These are phyloP conservation scores for Aphaenogaster ashmeadi DNA, from an alignment of 1,140 invertebrate species.

Conservation along the genomic window DNA sequence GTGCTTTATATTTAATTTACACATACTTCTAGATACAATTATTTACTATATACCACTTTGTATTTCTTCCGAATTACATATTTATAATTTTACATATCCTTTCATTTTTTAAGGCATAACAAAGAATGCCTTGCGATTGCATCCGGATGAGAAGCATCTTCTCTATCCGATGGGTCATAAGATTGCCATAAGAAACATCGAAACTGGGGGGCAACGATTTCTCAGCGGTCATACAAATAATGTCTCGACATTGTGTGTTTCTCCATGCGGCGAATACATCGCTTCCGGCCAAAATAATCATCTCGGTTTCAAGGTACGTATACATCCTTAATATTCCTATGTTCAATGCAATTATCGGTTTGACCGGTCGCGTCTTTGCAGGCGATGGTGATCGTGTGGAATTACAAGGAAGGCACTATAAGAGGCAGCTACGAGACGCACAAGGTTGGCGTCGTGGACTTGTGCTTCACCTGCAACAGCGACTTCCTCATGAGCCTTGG, in stretches of 20 bases:
- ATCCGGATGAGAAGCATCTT: constrained; percentile 92
- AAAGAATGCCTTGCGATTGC: constrained; percentile 91
- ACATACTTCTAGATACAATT: constrained; percentile 6
- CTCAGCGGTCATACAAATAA: constrained; percentile 94
- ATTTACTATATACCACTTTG: not conserved
- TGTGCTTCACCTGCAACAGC: constrained; percentile 94
- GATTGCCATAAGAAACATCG: constrained; percentile 92
- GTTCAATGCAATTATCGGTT: constrained; percentile 5
- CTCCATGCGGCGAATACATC: constrained; percentile 92
- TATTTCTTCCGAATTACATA: not conserved
- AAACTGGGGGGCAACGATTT: constrained; percentile 91
- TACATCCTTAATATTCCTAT: not conserved
- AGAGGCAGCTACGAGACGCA: constrained; percentile 93
- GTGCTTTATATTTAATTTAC: not conserved
- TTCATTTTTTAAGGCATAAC: constrained; percentile 88
- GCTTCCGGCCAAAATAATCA: constrained; percentile 96
- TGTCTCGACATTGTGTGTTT: constrained; percentile 94
- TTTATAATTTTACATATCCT: not conserved
- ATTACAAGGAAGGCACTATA: constrained; percentile 90
- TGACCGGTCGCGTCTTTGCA: constrained; percentile 78
- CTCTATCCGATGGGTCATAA: constrained; percentile 95
- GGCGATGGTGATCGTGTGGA: constrained; percentile 95
- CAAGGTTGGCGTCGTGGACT: constrained; percentile 94
- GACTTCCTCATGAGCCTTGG: constrained; percentile 94
- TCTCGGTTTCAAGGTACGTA: constrained; percentile 94